Evolutionary conservation across 2,113 vertebrate genomes (phyloP), one percentile per base, ranked within the genome.

Genomic region (Dipodomys merriami): DNA sequence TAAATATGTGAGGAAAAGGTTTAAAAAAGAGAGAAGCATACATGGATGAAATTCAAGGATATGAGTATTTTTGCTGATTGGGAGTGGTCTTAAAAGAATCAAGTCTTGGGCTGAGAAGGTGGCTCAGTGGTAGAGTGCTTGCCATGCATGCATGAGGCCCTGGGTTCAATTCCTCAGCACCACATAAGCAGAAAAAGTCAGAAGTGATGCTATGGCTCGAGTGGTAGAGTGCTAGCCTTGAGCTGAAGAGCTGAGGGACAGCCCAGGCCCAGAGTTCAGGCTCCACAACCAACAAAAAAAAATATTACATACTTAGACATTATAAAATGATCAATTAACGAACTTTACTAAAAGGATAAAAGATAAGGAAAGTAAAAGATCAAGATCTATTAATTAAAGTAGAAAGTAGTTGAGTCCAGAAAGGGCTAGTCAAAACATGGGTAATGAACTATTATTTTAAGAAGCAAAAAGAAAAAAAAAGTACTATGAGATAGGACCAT

Each of bases 261-360:
- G 35, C 35, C 35, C 35, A 39, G 35, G 35, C 35, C 35, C 35
- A 39, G 35, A 39, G 35, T 39, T 39, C 35, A 39, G 35, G 35
- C 3, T 39, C 35, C 35, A 4, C 35, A 39, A 39, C 35, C 35
- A 39, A 39, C 35, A 39, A 39, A 39, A 39, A 39, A 39, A 79
- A 68, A 79, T 88, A 73, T 30, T 88, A 62, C 44, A 60, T 18
- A 60, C 23, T 72, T 86, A 73, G 3, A 39, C 19, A 44, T 7
- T 84, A 39, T 60, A 76, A 74, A 92, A 16, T 62, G 68, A 89
- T 39, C 12, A 57, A 84, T 18, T 44, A 79, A 89, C 89, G 7
- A 53, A 78, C 57, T 83, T 77, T 68, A 85, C 62, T 86, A 72
- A 86, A 11, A 86, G 76, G 69, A 84, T 49, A 7, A 49, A 81